These are phyloP conservation scores for Hydrolagus colliei DNA, from an alignment of 2,797 vertebrate genomes.

Conservation along the genomic window DNA sequence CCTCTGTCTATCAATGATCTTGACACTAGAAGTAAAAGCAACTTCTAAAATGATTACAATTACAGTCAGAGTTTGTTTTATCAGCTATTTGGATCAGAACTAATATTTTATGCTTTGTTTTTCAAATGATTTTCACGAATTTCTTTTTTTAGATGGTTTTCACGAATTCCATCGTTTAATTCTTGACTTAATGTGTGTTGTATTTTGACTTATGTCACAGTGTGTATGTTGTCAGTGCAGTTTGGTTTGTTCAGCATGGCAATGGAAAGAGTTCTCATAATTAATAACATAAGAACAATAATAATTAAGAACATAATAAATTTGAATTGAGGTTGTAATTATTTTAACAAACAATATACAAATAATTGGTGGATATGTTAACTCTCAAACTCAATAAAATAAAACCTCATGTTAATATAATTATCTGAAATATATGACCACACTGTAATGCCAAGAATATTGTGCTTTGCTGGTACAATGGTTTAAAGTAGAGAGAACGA, in stretches of 20 bases:
- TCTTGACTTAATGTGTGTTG: background rate
- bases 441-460: background rate
- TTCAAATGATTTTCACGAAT: constrained; percentile 24
- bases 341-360: background rate
- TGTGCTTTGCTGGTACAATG: no score
- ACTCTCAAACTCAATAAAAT: background rate
- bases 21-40: no score
- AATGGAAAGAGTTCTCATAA: background rate
- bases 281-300: no score
- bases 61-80: no score
- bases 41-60: no score
- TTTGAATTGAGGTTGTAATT: background rate
- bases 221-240: background rate
- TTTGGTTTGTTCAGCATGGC: background rate
- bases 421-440: background rate
- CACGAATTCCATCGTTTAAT: constrained; percentile 13
- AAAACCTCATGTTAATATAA: background rate
- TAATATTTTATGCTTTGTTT: background rate
- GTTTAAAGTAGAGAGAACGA: background rate
- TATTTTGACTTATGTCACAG: background rate
- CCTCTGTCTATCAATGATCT: no score
- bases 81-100: background rate
- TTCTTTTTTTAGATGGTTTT: constrained; percentile 16
- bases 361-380: background rate
- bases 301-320: no score